Base-by-base conservation (phyloP, 2,113 vertebrate genomes). In the Candoia aspera region DNA sequence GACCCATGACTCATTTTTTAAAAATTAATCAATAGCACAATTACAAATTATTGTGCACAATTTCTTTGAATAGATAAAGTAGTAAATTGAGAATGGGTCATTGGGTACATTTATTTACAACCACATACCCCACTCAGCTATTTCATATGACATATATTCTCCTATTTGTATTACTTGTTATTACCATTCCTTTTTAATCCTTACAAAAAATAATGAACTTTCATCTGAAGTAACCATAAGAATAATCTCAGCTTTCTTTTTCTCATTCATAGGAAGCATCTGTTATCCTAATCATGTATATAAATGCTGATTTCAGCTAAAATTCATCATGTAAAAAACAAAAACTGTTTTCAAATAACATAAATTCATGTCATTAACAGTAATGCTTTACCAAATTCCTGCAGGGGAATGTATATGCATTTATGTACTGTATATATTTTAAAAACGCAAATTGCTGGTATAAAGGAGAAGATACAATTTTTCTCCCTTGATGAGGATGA, bases 241-340 rank as follows among this genome's bases (percentile, higher is more conserved):
- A 10, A 90, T 33, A 59, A 85, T 59, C 37, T 60, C 57, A 60
- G 21, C 24, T 84, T 58, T 90, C 26, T 60, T 58, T 58, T 46
- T 49, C 37, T 49, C 24, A 59, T 8, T 83, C 57, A 90, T 42
- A 37, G 19, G 29, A 90, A 3, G 29, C 11, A 62, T 62, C 58
- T 13, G 53, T 91, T 91, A 62, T 57, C 9, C 42, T n/a, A 60
- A 24, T 62, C 24, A 85, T 91, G 83, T 46, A 53, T 62, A 91
- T 62, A 62, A 91, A 84, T 85, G 26, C 42, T 24, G 54, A 62
- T 86, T 54, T 86, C 42, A 53, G 58, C 26, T 85, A 26, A 29
- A 21, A 54, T 94, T 90, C 15, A 60, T 93, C 90, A 79, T 83
- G n/a, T 23, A 93, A 95, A 92, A n/a, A 42, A 1, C 68, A 79